phyloP scores from a whole-genome alignment of 2,888 invertebrate species.

The Netelia fuscicornis region DNA sequence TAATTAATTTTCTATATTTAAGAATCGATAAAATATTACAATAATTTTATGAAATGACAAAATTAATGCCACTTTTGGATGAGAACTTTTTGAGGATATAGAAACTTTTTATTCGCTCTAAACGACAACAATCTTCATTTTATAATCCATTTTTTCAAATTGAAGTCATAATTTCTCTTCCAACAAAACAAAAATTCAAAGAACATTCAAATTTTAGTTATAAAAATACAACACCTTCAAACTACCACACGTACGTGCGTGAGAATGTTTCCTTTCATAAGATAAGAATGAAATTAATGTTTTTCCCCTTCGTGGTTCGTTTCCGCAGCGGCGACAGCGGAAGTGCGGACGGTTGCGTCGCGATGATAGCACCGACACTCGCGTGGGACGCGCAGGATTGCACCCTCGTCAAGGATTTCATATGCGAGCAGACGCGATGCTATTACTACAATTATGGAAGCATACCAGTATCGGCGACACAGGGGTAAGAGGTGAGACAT shows the following conservation, averaged over 20 bases:
- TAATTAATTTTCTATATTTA: background rate
- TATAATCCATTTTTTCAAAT: too few relatives aligned
- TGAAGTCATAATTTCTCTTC: background rate
- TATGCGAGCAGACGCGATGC: conserved; percentile 95
- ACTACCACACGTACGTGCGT: too few relatives aligned
- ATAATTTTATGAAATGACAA: too few relatives aligned
- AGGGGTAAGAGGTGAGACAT: conserved; percentile 95
- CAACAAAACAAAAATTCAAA: conserved; percentile 5
- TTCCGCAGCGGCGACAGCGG: conserved; percentile 87
- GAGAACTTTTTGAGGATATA: too few relatives aligned
- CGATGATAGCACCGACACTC: conserved; percentile 91
- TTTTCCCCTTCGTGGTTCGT: background rate
- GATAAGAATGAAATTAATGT: too few relatives aligned
- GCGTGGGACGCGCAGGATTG: conserved; percentile 94
- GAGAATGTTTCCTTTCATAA: too few relatives aligned
- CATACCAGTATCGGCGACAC: conserved; percentile 95
- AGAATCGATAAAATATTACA: too few relatives aligned
- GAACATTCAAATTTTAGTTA: conserved; percentile 45
- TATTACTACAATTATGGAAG: conserved; percentile 96
- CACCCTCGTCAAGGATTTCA: conserved; percentile 93
- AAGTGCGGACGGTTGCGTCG: conserved; percentile 90
- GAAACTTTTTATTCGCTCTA: too few relatives aligned
- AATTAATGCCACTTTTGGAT: too few relatives aligned
- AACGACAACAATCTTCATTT: too few relatives aligned
- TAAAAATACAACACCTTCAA: background rate